Evolutionary conservation across 2,888 invertebrate species (phyloP).

Genomic region (Eupithecia pulchellata): DNA sequence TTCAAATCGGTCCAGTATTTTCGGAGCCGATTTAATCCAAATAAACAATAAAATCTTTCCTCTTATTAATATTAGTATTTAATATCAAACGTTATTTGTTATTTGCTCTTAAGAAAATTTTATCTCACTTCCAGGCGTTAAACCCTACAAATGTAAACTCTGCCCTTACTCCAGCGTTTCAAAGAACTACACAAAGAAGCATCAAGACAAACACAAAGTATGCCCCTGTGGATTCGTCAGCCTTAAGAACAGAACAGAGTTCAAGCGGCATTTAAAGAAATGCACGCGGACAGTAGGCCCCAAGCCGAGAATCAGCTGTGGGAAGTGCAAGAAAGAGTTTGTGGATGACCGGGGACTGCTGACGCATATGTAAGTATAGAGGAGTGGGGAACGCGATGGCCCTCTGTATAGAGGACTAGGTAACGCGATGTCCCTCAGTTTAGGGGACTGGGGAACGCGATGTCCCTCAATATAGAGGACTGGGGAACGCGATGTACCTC

Average conservation of each 20-base stretch:
- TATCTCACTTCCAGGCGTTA: slow-evolving; percentile 55
- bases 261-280: slow-evolving; percentile 52
- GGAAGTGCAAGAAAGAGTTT: slow-evolving; percentile 15
- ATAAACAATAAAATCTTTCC: no score
- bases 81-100: no score
- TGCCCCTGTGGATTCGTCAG: slow-evolving; percentile 66
- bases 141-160: slow-evolving; percentile 70
- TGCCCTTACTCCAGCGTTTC: slow-evolving; percentile 70
- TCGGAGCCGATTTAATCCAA: no score
- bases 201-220: slow-evolving; percentile 64
- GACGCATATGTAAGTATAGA: slow-evolving; percentile 14
- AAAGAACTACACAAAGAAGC: slow-evolving; percentile 72
- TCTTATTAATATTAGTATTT: no score
- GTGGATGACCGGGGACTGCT: slow-evolving; percentile 19
- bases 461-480: no score
- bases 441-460: not conserved
- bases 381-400: not conserved
- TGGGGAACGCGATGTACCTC: not conserved
- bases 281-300: not conserved
- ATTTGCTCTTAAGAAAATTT: no score
- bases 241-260: slow-evolving; percentile 48
- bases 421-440: not conserved
- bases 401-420: not conserved
- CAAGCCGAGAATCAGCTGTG: not conserved
- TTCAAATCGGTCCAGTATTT: no score